These are phyloP conservation scores for Harpagifer antarcticus DNA, from an alignment of 2,797 vertebrate genomes.

Conservation along the genomic window DNA sequence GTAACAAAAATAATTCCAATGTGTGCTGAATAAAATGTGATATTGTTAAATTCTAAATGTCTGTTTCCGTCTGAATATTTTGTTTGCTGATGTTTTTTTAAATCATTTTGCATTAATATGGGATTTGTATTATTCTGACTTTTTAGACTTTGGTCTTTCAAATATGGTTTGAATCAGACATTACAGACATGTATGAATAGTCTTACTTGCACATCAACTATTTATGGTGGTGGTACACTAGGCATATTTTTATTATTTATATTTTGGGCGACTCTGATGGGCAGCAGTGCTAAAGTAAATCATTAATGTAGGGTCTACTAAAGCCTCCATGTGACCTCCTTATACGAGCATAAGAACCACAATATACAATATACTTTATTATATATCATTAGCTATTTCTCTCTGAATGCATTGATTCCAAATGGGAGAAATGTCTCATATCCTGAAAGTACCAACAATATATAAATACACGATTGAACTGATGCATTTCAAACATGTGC, in stretches of 20 bases:
- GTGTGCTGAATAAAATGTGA: too few relatives aligned
- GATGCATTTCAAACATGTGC: neutral
- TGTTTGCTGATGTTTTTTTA: constrained; percentile 1
- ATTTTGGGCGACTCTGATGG: constrained; percentile 55
- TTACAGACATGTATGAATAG: neutral
- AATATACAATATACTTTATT: neutral
- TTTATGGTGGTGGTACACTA: constrained; percentile 55
- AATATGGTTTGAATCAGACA: neutral
- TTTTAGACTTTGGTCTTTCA: neutral
- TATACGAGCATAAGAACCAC: neutral
- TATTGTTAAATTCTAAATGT: neutral
- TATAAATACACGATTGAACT: fast-evolving
- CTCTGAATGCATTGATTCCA: neutral
- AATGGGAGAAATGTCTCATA: neutral
- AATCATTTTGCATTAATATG: constrained; percentile 58
- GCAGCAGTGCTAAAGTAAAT: constrained; percentile 52
- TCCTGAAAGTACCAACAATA: neutral
- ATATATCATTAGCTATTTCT: neutral
- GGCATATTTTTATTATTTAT: constrained; percentile 15
- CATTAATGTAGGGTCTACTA: neutral
- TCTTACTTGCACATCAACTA: neutral
- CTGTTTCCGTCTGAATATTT: constrained; percentile 10
- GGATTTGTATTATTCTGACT: constrained; percentile 24
- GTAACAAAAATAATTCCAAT: too few relatives aligned
- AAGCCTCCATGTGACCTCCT: neutral